These are phyloP conservation scores for Apus apus DNA, from an alignment of 2,113 vertebrate species.

Conservation along the genomic window DNA sequence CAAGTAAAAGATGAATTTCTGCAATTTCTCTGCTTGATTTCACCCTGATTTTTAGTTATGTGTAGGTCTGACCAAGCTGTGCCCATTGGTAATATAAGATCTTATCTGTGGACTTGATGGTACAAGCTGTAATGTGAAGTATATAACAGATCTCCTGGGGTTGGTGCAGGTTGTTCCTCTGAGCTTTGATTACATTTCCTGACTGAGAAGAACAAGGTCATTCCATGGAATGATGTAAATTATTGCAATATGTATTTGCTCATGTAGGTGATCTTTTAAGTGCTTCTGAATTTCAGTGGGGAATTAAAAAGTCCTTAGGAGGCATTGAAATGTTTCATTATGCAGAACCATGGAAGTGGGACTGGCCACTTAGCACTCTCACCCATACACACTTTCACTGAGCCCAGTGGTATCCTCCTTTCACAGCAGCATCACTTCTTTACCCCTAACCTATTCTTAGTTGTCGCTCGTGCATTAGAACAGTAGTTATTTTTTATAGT, in stretches of 20 bases:
- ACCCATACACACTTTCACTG: not conserved
- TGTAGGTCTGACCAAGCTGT: not conserved
- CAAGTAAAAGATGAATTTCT: not conserved
- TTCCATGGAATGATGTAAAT: too few relatives aligned
- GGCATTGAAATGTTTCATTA: not conserved
- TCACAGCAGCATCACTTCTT: not conserved
- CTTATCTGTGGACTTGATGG: not conserved
- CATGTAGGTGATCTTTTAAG: not conserved
- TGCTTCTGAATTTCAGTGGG: not conserved
- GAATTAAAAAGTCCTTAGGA: not conserved
- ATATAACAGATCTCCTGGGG: accelerated
- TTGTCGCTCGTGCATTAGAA: not conserved
- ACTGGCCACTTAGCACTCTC: not conserved
- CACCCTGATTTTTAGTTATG: accelerated
- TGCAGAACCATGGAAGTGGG: not conserved
- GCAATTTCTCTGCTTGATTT: not conserved
- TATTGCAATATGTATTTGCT: not conserved
- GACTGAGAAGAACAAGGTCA: not conserved
- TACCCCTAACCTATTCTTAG: not conserved
- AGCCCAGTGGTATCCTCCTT: not conserved
- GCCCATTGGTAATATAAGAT: not conserved
- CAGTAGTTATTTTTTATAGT: not conserved
- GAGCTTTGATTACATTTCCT: not conserved
- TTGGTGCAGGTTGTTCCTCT: not conserved
- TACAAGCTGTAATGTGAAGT: not conserved